These are phyloP conservation scores for Sminthurinus aureus DNA, from an alignment of 2,888 invertebrate species.

Conservation along the genomic window DNA sequence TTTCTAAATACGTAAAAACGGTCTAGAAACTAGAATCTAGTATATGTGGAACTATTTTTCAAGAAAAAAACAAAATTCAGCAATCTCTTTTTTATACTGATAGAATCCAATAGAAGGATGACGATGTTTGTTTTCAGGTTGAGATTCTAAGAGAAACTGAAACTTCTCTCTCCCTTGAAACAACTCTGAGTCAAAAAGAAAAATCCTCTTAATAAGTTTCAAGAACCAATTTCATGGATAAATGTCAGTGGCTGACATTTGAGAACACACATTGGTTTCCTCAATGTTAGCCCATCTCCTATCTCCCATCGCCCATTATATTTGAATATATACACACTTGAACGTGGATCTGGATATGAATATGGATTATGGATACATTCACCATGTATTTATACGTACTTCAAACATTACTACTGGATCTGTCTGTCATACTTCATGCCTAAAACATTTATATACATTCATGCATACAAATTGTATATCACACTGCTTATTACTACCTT, in stretches of 20 bases:
- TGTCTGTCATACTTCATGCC: background rate
- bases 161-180: background rate
- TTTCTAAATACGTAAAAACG: no score
- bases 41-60: background rate
- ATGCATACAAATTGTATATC: no score
- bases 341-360: background rate
- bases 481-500: no score
- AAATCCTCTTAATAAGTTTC: constrained; percentile 20
- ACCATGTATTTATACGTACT: background rate
- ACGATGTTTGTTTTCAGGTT: background rate
- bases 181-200: constrained; percentile 13
- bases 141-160: constrained; percentile 29
- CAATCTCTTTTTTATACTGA: background rate
- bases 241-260: constrained; percentile 60
- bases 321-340: background rate
- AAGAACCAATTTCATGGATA: constrained; percentile 40
- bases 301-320: background rate
- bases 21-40: constrained; percentile 4
- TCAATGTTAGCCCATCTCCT: background rate
- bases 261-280: constrained; percentile 41
- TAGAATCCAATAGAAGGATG: background rate
- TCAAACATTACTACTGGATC: background rate
- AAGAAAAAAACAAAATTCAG: background rate
- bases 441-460: no score
- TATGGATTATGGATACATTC: background rate